Base-by-base conservation (phyloP, 2,113 vertebrate species). In the Calidris pygmaea region DNA sequence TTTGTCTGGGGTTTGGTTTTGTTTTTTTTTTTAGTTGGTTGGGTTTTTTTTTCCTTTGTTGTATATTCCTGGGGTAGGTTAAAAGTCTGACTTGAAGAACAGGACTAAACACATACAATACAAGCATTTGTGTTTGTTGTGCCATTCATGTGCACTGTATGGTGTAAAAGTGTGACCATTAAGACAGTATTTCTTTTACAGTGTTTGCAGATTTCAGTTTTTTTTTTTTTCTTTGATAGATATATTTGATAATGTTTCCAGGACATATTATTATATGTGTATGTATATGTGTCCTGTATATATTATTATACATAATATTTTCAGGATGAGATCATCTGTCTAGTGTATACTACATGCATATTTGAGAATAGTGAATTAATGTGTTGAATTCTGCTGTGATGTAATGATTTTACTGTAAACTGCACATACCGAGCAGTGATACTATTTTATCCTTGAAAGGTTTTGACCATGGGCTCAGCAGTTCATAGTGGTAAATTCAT, bases 271-370 rank as follows among this genome's bases (percentile, higher is more conserved):
- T 41, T 41, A 41, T 41, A 14, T 43, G 41, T 43, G 41, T 43
- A 6, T 43, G 13, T 43, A 43, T 43, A 43, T 43, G 13, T 43
- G 41, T 43, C 41, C 41, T 43, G 41, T 43, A 43, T 43, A 43
- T 43, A 43, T 43, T 43, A 43, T 43, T 43, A 43, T 15, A 43
- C 41, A 43, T 43, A 43, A 11, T 80, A 43, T 85, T 95, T 94
- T 72, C 58, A 95, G 78, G 87, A 94, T 62, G 45, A 58, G 87
- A 34, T 97, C 85, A 90, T 95, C 71, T 96, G 26, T 97, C 93
- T 95, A 6, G 90, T 79, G 75, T 65, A 58, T 95, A 76, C 73
- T 92, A 16, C 32, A 71, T 80, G 48, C 82, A 65, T 89, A 50
- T 94, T 95, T 96, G 84, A 97, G 48, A 91, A 43, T 34, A 43